phyloP scores from a whole-genome alignment of 2,113 vertebrate species.

The Spea multiplicata region DNA sequence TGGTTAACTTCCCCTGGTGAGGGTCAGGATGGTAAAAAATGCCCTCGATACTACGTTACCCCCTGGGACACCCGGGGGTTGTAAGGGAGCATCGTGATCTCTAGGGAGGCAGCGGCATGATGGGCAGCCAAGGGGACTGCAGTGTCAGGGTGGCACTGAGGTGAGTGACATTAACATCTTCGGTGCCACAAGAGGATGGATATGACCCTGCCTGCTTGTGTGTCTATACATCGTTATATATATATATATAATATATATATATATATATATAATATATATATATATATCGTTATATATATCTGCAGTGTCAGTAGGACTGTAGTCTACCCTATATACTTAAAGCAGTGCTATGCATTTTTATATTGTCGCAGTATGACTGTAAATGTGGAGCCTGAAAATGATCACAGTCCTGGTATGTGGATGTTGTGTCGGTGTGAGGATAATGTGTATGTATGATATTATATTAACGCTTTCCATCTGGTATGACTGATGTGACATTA shows the following conservation, averaged over 20 bases:
- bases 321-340: too few relatives aligned
- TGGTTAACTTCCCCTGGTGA: not conserved
- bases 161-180: not conserved
- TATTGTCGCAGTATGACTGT: too few relatives aligned
- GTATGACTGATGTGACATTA: too few relatives aligned
- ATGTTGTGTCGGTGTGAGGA: too few relatives aligned
- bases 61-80: not conserved
- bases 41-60: not conserved
- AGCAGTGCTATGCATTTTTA: too few relatives aligned
- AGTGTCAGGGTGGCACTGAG: constrained; percentile 25
- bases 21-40: not conserved
- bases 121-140: constrained; percentile 31
- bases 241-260: not conserved
- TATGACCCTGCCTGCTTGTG: not conserved
- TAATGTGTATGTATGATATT: too few relatives aligned
- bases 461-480: too few relatives aligned
- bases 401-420: too few relatives aligned
- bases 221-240: too few relatives aligned
- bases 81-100: not conserved
- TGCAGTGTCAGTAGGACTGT: too few relatives aligned
- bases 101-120: not conserved
- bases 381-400: too few relatives aligned
- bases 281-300: too few relatives aligned
- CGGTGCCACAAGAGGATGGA: constrained; percentile 8
- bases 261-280: not conserved